Conservation (phyloP, 2,888 invertebrate genomes). For the Hypomecis atomaria region DNA sequence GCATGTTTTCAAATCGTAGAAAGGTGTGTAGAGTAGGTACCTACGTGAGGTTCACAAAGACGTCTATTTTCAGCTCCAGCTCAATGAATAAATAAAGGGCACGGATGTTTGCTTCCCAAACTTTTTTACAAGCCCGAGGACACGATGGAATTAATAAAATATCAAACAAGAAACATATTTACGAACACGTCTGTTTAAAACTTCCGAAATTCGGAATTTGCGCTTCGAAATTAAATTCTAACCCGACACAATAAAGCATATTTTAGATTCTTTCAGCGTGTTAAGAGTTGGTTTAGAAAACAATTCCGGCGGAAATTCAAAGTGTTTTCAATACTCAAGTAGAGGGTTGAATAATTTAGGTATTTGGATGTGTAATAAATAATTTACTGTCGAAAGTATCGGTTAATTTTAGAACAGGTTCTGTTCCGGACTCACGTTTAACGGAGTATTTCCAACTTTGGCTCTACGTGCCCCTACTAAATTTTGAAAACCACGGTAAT, state of each 20-base stretch:
- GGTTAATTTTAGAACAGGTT: conserved; percentile 2
- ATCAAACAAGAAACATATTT: conserved; percentile 39
- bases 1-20: conserved; percentile 3
- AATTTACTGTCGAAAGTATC: conserved; percentile 3
- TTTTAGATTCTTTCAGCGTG: conserved; percentile 14
- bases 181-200: conserved; percentile 29
- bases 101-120: conserved; percentile 35
- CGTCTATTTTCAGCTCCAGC: conserved; percentile 11
- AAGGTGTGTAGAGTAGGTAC: neutral
- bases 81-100: conserved; percentile 20
- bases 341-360: conserved; percentile 15
- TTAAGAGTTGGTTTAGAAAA: conserved; percentile 18
- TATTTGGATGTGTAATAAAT: conserved; percentile 20
- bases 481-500: too few species aligned
- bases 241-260: conserved; percentile 19
- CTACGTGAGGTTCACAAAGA: conserved; percentile 14
- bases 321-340: conserved; percentile 15
- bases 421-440: conserved; percentile 1
- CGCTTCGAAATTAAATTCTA: conserved; percentile 22
- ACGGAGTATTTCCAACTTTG: too few species aligned
- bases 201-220: conserved; percentile 22
- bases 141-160: conserved; percentile 39
- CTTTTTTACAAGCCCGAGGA: conserved; percentile 30
- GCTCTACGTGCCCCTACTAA: too few species aligned
- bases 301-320: conserved; percentile 26